Base-by-base conservation (phyloP, 2,113 vertebrate genomes). In the Nerophis ophidion region DNA sequence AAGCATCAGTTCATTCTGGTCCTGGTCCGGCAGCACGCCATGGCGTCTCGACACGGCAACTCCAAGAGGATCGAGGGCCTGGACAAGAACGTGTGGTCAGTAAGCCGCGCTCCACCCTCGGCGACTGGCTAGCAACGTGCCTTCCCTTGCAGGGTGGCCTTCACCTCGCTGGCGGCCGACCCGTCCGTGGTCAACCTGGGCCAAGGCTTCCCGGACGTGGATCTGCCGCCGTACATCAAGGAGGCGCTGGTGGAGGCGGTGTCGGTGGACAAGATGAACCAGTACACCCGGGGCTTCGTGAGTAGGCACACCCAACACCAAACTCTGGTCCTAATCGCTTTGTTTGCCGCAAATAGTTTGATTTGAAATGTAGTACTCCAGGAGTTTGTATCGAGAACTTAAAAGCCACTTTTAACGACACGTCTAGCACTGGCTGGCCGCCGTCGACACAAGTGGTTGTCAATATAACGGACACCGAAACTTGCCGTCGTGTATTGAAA, bases 261-360 rank as follows among this genome's bases (percentile, higher is more conserved):
- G 12, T 72, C 87, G 19, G 79, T 89, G 44, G 93, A 98, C 82
- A 76, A 42, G 57, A 61, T 97, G 81, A 98, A 98, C 81, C 97
- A 99, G 82, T 99, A 98, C 74, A 98, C 96, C 0, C 86, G 95
- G 70, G 91, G 95, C 69, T 99, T 95, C 88, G 97, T 98, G 89
- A 92, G 95, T 60, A 56, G 36, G 4, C 14, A 36, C 14, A 15
- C 1, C 15, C 33, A 11, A 11, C 10, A 1, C 6, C 36, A 38
- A 38, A 38, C 26, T 26, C 3, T 26, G 26, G 26, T 26, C 26
- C 3, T 3, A 26, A 26, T 26, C 26, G 26, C 26, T 26, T 26
- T 26, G 26, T 26, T 26, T 26, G 26, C 26, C 26, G 1, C 26
- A 26, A 26, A 26, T 26, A 26, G 26, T 26, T 26, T 26, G 2